A percentile compares a stretch with the other conserved stretches of the same genome.
Evolutionary conservation across 2,888 invertebrate species (phyloP).

Genomic region (Sceliomorpha sp.): DNA sequence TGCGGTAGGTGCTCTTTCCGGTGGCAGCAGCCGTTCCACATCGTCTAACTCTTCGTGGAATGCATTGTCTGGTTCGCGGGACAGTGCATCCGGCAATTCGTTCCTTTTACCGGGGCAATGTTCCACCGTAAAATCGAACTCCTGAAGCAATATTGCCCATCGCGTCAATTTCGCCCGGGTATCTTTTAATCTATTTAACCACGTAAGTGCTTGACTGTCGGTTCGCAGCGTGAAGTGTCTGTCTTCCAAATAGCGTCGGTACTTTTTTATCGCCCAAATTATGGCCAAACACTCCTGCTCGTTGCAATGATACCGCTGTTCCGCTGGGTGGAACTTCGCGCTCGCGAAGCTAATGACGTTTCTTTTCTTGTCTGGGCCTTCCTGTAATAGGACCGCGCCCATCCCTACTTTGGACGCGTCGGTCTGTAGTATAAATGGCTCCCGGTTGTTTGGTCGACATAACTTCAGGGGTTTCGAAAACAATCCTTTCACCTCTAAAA

Average conservation of each 20-base stretch:
- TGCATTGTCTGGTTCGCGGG: too few relatives aligned
- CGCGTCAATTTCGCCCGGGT: conserved; percentile 6
- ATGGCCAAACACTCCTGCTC: conserved; percentile 39
- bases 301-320: conserved; percentile 40
- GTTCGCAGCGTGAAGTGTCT: conserved; percentile 8
- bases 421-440: conserved; percentile 7
- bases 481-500: not conserved
- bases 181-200: conserved; percentile 6
- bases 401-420: conserved; percentile 13
- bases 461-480: not conserved
- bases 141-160: conserved; percentile 15
- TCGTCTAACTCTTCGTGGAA: too few relatives aligned
- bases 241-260: conserved; percentile 23
- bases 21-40: too few relatives aligned
- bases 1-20: too few relatives aligned
- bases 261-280: conserved; percentile 23
- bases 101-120: not conserved
- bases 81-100: not conserved
- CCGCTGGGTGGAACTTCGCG: conserved; percentile 28
- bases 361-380: not conserved
- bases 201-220: conserved; percentile 10
- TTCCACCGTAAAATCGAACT: conserved; percentile 12
- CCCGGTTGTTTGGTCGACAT: not conserved
- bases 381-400: conserved; percentile 21
- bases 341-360: conserved; percentile 46